Evolutionary conservation across 2,888 invertebrate genomes (phyloP).

Genomic region (Polymixis lichenea): DNA sequence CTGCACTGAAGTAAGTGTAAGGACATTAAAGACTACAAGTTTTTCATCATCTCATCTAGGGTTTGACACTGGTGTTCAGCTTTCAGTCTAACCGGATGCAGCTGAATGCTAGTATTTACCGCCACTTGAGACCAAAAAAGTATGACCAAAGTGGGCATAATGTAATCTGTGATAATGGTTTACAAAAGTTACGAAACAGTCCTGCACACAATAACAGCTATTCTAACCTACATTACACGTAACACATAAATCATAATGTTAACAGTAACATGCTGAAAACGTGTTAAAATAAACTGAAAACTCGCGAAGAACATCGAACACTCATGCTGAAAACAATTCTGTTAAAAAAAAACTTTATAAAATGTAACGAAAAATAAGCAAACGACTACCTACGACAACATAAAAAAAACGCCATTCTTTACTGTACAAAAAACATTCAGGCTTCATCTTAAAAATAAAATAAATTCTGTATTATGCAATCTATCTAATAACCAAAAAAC

Average conservation of each 20-base stretch:
- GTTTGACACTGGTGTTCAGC: neutral
- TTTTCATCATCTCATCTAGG: neutral
- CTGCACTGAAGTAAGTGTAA: neutral
- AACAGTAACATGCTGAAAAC: constrained; percentile 62
- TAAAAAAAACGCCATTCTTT: constrained; percentile 60
- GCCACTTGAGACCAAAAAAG: neutral
- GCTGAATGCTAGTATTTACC: neutral
- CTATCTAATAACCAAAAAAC: constrained; percentile 26
- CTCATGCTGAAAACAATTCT: constrained; percentile 61
- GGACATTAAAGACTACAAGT: neutral
- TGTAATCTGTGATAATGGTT: too few relatives aligned
- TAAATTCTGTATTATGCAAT: constrained; percentile 46
- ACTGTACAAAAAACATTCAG: constrained; percentile 45
- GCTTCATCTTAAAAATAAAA: constrained; percentile 46
- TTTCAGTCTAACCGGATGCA: neutral
- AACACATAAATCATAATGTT: constrained; percentile 68
- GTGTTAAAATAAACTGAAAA: constrained; percentile 21
- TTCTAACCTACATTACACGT: constrained; percentile 68
- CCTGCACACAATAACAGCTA: constrained; percentile 56
- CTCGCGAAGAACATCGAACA: constrained; percentile 63
- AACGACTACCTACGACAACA: constrained; percentile 69
- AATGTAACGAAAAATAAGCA: constrained; percentile 61
- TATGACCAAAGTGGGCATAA: neutral
- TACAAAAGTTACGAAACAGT: constrained; percentile 38
- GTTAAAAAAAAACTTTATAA: constrained; percentile 54